Conservation (phyloP, 2,888 invertebrate species). For the Cataglyphis rosenhaueri region DNA sequence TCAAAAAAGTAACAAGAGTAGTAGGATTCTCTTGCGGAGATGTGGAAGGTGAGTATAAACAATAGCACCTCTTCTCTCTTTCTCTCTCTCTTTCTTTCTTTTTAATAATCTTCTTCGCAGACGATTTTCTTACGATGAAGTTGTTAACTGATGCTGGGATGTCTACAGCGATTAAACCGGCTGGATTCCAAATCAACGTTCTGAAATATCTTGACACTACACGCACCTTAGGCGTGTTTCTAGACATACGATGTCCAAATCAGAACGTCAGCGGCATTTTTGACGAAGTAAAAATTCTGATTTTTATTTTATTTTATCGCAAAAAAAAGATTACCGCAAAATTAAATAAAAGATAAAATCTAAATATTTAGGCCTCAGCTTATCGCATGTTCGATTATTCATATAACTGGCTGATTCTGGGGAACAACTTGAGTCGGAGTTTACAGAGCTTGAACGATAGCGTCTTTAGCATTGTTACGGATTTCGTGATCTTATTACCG, state of each 20-base stretch:
- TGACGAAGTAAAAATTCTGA: constrained; percentile 50
- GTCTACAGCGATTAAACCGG: constrained; percentile 59
- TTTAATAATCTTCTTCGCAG: constrained; percentile 59
- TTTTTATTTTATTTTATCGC: neutral
- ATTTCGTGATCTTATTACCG: constrained; percentile 72
- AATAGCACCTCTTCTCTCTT: too few species aligned
- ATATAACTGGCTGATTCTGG: constrained; percentile 78
- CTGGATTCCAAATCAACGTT: constrained; percentile 58
- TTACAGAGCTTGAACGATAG: constrained; percentile 71
- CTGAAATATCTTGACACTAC: constrained; percentile 63
- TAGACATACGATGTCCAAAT: constrained; percentile 74
- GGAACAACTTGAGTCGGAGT: constrained; percentile 59
- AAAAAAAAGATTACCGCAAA: neutral
- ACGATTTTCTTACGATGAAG: constrained; percentile 65
- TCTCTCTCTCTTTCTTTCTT: neutral
- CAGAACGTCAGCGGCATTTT: constrained; percentile 49
- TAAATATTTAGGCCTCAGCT: constrained; percentile 63
- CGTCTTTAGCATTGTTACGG: constrained; percentile 75
- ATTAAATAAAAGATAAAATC: neutral
- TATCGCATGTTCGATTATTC: constrained; percentile 71
- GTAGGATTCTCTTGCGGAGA: constrained; percentile 74
- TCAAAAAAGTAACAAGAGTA: constrained; percentile 68
- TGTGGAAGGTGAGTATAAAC: constrained; percentile 58
- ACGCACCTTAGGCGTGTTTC: constrained; percentile 71
- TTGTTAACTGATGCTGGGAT: constrained; percentile 70